Evolutionary conservation across 2,113 vertebrate genomes (phyloP).

Genomic region (Talpa occidentalis): DNA sequence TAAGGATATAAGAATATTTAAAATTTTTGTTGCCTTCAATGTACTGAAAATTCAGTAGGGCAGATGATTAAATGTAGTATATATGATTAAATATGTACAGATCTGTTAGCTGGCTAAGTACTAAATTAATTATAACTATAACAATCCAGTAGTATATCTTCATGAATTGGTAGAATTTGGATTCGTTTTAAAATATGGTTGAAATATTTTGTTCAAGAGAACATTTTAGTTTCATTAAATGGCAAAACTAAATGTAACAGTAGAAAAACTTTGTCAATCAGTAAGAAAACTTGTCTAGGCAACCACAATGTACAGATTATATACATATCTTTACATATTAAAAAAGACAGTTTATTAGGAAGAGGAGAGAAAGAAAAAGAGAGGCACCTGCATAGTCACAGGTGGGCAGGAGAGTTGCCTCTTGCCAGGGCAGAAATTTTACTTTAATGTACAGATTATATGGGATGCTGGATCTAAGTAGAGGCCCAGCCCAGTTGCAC

Average conservation of each 20-base stretch:
- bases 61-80: not conserved
- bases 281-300: not conserved
- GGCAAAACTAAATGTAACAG: not conserved
- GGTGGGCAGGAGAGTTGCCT: too few species aligned
- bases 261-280: not conserved
- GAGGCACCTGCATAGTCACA: too few species aligned
- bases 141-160: not conserved
- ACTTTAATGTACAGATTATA: not conserved
- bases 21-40: not conserved
- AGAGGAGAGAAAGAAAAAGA: too few species aligned
- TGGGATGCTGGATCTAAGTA: not conserved
- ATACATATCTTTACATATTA: too few species aligned
- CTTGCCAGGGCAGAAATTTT: too few species aligned
- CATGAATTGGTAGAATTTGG: not conserved
- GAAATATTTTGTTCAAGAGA: not conserved
- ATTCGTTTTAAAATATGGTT: not conserved
- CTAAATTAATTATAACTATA: not conserved
- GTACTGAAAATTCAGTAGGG: not conserved
- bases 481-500: not conserved
- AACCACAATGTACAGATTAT: not conserved
- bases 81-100: too few species aligned
- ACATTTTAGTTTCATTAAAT: not conserved
- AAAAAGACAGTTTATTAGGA: too few species aligned
- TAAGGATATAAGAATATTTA: not conserved
- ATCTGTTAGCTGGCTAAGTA: not conserved